Percentiles rank a stretch among this genome's conserved stretches.
These are phyloP conservation scores for Globia sparganii DNA, from an alignment of 2,888 invertebrate species.

Conservation along the genomic window DNA sequence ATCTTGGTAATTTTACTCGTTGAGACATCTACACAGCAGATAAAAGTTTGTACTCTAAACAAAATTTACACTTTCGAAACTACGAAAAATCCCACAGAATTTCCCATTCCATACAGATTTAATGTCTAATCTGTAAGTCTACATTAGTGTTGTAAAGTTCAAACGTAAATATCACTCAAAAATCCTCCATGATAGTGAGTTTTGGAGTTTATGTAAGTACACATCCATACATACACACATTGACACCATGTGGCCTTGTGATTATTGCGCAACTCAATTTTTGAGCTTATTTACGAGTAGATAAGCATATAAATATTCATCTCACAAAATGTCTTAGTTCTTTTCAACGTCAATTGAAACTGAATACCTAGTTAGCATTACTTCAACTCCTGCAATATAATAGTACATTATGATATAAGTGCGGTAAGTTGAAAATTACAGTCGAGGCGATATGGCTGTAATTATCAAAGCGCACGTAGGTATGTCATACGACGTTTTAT, in stretches of 20 bases:
- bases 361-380: background rate
- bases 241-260: conserved; percentile 39
- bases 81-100: conserved; percentile 72
- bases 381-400: background rate
- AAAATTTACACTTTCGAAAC: conserved; percentile 78
- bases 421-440: too few species aligned
- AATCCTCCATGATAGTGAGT: conserved; percentile 56
- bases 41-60: conserved; percentile 86
- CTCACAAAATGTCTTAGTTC: background rate
- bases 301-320: background rate
- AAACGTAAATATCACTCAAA: conserved; percentile 64
- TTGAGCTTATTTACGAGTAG: conserved; percentile 34
- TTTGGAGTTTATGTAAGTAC: conserved; percentile 56
- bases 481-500: too few species aligned
- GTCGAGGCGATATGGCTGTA: too few species aligned
- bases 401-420: too few species aligned
- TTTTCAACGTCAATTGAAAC: background rate
- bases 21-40: conserved; percentile 85
- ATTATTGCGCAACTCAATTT: conserved; percentile 29
- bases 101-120: conserved; percentile 71
- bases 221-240: too few species aligned
- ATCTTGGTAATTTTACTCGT: conserved; percentile 87
- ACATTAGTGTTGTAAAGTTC: conserved; percentile 67
- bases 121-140: conserved; percentile 70
- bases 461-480: too few species aligned